Evolutionary conservation across 1,140 invertebrate species (phyloP).

Genomic region (Pristionchus pacificus): DNA sequence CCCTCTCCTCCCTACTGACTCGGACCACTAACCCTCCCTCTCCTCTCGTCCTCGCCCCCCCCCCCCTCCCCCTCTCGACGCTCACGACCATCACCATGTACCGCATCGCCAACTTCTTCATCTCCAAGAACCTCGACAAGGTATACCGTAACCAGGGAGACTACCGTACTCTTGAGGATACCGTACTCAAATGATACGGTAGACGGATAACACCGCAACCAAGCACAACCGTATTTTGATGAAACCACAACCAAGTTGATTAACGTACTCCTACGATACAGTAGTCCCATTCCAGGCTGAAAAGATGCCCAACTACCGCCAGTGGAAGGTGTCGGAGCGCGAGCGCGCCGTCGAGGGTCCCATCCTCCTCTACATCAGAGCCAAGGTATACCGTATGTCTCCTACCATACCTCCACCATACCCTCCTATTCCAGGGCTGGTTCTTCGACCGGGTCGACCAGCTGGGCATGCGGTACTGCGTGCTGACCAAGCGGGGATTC

Average conservation of each 20-base stretch:
- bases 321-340: neutral
- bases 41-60: no score
- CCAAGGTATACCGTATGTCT: neutral
- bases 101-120: neutral
- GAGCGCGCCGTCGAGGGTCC: neutral
- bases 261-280: no score
- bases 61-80: no score
- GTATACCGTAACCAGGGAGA: neutral
- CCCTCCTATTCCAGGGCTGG: neutral
- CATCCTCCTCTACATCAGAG: neutral
- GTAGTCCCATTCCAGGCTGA: neutral
- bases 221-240: no score
- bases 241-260: no score
- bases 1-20: no score
- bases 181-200: neutral
- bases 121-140: neutral
- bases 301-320: neutral
- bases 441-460: neutral
- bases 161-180: neutral
- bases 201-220: neutral
- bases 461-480: neutral
- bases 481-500: neutral
- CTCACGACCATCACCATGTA: neutral
- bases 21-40: no score
- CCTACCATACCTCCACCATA: no score